Conservation (phyloP, 2,888 invertebrate genomes). For the Sinodicranocentrus sp. region DNA sequence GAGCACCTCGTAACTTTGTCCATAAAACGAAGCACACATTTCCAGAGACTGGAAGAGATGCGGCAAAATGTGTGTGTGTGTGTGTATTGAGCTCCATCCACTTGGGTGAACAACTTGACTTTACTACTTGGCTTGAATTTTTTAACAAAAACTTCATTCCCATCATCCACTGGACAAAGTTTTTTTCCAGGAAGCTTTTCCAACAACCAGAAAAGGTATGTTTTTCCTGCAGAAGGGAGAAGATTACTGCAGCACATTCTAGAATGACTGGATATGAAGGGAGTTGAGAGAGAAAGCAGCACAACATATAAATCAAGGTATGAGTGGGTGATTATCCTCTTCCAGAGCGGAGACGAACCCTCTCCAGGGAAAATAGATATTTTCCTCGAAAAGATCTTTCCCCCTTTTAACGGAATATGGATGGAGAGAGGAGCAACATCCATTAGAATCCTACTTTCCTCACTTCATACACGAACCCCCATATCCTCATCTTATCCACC, state of each 20-base stretch:
- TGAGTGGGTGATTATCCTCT: constrained; percentile 59
- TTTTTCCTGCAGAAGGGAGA: constrained; percentile 6
- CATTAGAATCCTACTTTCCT: no score
- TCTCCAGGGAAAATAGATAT: background rate
- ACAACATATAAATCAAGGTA: constrained; percentile 51
- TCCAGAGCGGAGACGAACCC: background rate
- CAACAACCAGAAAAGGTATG: no score
- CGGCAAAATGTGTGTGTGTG: constrained; percentile 23
- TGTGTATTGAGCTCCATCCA: background rate
- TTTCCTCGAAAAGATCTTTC: background rate
- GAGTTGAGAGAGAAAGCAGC: background rate
- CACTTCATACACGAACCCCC: no score
- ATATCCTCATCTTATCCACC: no score
- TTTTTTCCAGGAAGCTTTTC: no score
- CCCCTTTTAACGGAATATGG: constrained; percentile 11
- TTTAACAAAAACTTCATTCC: constrained; percentile 7
- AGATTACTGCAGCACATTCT: no score
- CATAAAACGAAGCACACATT: constrained; percentile 37
- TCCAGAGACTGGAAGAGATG: background rate
- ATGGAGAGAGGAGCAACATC: background rate
- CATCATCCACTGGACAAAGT: background rate
- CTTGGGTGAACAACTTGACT: background rate
- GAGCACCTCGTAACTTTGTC: constrained; percentile 26
- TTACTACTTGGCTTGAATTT: constrained; percentile 24
- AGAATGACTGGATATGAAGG: background rate